Conservation (phyloP, 2,113 vertebrate genomes). For the Platysteira castanea region DNA sequence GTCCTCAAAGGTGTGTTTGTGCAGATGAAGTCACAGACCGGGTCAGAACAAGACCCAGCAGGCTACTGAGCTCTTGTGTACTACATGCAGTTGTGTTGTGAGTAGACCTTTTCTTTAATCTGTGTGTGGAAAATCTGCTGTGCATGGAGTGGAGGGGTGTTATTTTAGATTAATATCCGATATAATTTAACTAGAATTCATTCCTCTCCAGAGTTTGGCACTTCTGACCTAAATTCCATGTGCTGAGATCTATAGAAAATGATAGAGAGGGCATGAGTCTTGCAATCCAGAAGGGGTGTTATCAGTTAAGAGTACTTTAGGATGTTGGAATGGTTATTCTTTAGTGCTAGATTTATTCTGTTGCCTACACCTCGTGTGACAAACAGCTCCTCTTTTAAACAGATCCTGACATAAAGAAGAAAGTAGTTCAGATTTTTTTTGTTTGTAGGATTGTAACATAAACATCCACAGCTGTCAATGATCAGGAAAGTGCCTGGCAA, state of each 20-base stretch:
- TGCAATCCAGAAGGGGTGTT: background rate
- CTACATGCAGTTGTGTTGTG: background rate
- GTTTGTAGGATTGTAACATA: conserved; percentile 24
- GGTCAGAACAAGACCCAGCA: background rate
- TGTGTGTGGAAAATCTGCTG: background rate
- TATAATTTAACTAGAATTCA: background rate
- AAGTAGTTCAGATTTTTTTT: conserved; percentile 18
- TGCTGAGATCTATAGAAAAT: background rate
- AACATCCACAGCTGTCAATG: conserved; percentile 24
- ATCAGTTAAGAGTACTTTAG: background rate
- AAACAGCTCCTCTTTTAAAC: background rate
- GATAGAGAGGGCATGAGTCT: background rate
- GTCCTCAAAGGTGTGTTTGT: background rate
- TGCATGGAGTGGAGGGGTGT: background rate
- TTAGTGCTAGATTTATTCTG: conserved; percentile 11
- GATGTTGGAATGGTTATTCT: background rate
- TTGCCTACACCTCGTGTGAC: background rate
- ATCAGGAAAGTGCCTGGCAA: conserved; percentile 16
- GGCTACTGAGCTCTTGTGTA: background rate
- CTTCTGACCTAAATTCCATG: background rate
- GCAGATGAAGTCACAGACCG: background rate
- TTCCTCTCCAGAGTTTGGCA: background rate
- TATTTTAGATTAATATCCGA: background rate
- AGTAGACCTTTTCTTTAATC: background rate
- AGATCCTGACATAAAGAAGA: background rate